Conservation (phyloP, 2,888 invertebrate species). For the Aspidiotus destructor region DNA sequence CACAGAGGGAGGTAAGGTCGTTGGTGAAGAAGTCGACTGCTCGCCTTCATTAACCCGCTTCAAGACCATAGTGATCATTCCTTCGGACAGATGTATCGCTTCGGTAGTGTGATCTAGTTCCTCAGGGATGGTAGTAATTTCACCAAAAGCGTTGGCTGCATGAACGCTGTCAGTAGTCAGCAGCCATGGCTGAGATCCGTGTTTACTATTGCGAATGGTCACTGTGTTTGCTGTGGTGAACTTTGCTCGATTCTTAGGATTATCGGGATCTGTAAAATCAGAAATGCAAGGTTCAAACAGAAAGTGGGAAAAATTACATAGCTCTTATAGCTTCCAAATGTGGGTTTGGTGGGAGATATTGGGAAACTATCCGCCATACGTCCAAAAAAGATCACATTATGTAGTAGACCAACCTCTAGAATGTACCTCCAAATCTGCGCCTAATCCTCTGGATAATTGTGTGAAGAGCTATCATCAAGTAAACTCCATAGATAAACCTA, state of each 20-base stretch:
- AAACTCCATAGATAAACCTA: too few species aligned
- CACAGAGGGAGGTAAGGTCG: too few species aligned
- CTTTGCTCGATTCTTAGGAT: neutral
- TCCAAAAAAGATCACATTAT: too few species aligned
- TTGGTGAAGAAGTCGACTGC: too few species aligned
- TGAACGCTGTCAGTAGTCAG: slow-evolving; percentile 30
- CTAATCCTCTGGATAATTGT: neutral
- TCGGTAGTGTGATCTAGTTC: neutral
- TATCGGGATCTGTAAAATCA: neutral
- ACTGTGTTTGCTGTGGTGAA: neutral
- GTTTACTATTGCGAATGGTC: slow-evolving; percentile 26
- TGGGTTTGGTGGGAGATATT: neutral
- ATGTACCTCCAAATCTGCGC: neutral
- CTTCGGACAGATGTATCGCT: neutral
- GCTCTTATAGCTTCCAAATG: neutral
- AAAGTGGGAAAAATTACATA: neutral
- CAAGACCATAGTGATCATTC: neutral
- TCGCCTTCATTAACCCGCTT: neutral
- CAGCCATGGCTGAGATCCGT: slow-evolving; percentile 38
- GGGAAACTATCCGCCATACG: too few species aligned
- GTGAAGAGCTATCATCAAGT: too few species aligned
- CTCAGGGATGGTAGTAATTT: neutral
- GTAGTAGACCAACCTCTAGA: too few species aligned
- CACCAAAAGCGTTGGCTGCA: neutral
- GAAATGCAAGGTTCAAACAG: neutral